A percentile compares a stretch with the other conserved stretches of the same genome.
These are phyloP conservation scores for Nibea albiflora DNA, from an alignment of 2,113 vertebrate species.

Conservation along the genomic window DNA sequence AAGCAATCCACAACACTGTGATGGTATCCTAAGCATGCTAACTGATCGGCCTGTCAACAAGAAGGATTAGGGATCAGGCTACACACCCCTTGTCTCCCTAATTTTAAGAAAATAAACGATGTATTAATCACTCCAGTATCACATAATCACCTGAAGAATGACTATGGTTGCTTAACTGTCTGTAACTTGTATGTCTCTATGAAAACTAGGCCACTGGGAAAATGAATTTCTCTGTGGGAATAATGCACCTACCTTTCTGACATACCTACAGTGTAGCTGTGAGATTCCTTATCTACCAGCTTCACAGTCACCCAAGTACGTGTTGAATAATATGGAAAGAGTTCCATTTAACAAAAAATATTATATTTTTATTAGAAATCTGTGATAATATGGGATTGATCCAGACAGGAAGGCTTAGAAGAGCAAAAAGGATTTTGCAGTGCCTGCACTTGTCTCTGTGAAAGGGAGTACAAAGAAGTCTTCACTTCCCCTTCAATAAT, in stretches of 20 bases:
- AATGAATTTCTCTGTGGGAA: neutral
- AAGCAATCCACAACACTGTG: neutral
- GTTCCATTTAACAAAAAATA: neutral
- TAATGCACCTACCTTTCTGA: neutral
- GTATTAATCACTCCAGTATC: conserved; percentile 4
- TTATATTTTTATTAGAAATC: neutral
- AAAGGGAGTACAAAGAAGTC: neutral
- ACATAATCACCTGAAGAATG: neutral
- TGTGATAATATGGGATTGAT: neutral
- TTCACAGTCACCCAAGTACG: neutral
- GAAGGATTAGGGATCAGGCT: neutral
- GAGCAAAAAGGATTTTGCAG: neutral
- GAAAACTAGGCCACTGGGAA: conserved; percentile 14
- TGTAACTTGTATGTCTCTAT: neutral
- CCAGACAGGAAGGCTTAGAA: neutral
- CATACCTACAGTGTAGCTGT: neutral
- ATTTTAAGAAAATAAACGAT: neutral
- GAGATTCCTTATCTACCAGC: neutral
- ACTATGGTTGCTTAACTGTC: neutral
- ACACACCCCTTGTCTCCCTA: neutral
- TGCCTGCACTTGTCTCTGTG: neutral
- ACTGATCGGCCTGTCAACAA: conserved; percentile 16
- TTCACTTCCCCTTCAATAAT: conserved; percentile 12
- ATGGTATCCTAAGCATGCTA: neutral
- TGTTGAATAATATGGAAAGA: neutral